A percentile compares a stretch with the other conserved stretches of the same genome.
Evolutionary conservation across 23 tunicate genomes (phyloP).

Genomic region (Diplosoma virens): DNA sequence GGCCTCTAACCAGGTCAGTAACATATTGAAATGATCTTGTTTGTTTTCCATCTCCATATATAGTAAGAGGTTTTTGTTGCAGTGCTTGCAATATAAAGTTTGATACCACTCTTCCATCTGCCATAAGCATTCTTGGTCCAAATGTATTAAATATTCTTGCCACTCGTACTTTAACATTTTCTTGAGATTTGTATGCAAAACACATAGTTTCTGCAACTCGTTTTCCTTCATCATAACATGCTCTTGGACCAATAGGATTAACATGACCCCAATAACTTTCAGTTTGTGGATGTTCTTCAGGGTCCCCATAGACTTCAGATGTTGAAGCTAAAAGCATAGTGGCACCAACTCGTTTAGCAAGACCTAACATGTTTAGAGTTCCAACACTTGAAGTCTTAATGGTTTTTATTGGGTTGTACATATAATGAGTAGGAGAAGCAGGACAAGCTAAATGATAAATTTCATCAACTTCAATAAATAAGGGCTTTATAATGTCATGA

Average conservation of each 20-base stretch:
- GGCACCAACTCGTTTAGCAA: constrained; percentile 87
- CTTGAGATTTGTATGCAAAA: constrained; percentile 89
- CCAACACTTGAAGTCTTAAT: constrained; percentile 91
- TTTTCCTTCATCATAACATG: constrained; percentile 99
- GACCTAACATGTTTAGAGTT: constrained; percentile 92
- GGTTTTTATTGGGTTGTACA: constrained; percentile 96
- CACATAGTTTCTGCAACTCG: constrained; percentile 99
- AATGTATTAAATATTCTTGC: constrained; percentile 94
- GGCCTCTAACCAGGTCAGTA: constrained; percentile 79
- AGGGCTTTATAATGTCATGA: constrained; percentile 83
- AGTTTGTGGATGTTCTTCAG: constrained; percentile 94
- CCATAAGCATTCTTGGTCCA: constrained; percentile 99
- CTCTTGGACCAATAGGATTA: constrained; percentile 97
- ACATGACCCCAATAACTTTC: constrained; percentile 99
- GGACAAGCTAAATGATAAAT: constrained; percentile 99
- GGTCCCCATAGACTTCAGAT: constrained; percentile 98
- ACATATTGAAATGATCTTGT: constrained; percentile 95
- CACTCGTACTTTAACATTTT: constrained; percentile 83
- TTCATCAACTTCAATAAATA: constrained; percentile 87
- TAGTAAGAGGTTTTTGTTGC: constrained; percentile 70
- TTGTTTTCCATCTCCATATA: constrained; percentile 87
- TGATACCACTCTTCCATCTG: constrained; percentile 96
- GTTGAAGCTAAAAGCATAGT: constrained; percentile 90
- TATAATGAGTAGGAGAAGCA: constrained; percentile 98
- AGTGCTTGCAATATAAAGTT: constrained; percentile 93